Base-by-base conservation (phyloP, 2,113 vertebrate species). In the Tragulus kanchil region DNA sequence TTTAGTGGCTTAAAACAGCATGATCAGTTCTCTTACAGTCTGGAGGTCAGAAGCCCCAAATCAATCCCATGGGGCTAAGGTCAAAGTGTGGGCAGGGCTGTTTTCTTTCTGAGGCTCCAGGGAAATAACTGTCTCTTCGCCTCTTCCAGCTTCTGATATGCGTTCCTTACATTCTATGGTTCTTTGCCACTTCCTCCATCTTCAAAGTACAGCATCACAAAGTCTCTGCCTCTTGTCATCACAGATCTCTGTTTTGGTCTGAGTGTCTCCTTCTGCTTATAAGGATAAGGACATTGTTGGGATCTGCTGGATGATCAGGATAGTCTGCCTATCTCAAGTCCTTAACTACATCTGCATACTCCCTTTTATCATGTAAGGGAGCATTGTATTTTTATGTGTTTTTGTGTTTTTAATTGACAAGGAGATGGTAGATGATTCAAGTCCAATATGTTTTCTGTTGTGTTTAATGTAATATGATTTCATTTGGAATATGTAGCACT, bases 31-130 rank as follows among this genome's bases (percentile, higher is more conserved):
- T 65, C 21, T 81, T 59, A 65, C 0, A 48, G 28, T 94, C 26
- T 93, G n/a, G 65, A 77, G 65, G n/a, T 17, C 52, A 58, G 50
- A 94, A 92, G 42, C 90, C 21, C 73, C 83, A 94, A 96, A 62
- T 54, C 91, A 42, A 8, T 92, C 62, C 89, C n/a, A 62, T 0
- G 54, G 17, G 26, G 7, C n/a, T 77, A 45, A 54, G 50, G 69
- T 81, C 64, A 58, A 1, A 16, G 19, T 75, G 52, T 69, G n/a
- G 9, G 19, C 42, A 85, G 62, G 36, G 17, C 21, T 85, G 16
- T 19, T 52, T 95, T 50, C 73, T 89, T 92, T 17, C 78, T 50
- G 31, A 90, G 21, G 59, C 69, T 64, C 5, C 12, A 58, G 45
- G 42, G 25, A 42, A 93, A 31, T 54, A 50, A 73, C n/a, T 23